Percentiles rank a stretch among this genome's conserved stretches.
These are phyloP conservation scores for Aquatica leii DNA, from an alignment of 2,888 invertebrate species.

Conservation along the genomic window DNA sequence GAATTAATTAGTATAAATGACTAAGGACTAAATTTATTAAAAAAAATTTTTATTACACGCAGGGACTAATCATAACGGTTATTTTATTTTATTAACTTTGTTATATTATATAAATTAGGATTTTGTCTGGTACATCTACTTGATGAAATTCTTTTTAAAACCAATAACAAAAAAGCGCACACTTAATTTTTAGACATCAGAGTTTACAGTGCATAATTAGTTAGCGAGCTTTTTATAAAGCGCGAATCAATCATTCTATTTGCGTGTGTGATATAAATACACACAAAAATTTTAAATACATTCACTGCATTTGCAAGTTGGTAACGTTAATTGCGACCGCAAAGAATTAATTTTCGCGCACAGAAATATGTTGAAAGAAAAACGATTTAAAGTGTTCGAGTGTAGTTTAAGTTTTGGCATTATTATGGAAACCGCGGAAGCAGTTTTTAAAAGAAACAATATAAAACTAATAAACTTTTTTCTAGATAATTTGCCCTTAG, in stretches of 20 bases:
- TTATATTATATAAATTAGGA: too few species aligned
- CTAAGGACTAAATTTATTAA: too few species aligned
- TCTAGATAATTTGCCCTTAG: constrained; percentile 50
- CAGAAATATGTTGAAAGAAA: constrained; percentile 14
- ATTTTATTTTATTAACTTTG: too few species aligned
- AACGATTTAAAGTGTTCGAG: constrained; percentile 19
- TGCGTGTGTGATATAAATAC: constrained; percentile 26
- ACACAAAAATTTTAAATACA: constrained; percentile 20
- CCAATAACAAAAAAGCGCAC: too few species aligned
- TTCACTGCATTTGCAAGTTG: constrained; percentile 19
- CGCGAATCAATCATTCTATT: constrained; percentile 36
- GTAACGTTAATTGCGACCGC: constrained; percentile 12
- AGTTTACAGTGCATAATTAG: too few species aligned
- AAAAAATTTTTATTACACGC: too few species aligned
- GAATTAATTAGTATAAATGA: constrained; percentile 7
- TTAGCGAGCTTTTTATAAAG: constrained; percentile 10
- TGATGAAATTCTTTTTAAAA: too few species aligned
- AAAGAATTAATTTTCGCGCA: constrained; percentile 5
- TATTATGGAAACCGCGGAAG: constrained; percentile 31
- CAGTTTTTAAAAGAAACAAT: constrained; percentile 48
- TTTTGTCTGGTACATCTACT: too few species aligned
- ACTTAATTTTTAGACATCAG: too few species aligned
- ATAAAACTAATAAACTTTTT: constrained; percentile 52
- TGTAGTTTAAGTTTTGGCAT: not conserved
- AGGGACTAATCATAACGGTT: too few species aligned